Evolutionary conservation across 2,797 vertebrate species (phyloP).

Genomic region (Novumbra hubbsi): DNA sequence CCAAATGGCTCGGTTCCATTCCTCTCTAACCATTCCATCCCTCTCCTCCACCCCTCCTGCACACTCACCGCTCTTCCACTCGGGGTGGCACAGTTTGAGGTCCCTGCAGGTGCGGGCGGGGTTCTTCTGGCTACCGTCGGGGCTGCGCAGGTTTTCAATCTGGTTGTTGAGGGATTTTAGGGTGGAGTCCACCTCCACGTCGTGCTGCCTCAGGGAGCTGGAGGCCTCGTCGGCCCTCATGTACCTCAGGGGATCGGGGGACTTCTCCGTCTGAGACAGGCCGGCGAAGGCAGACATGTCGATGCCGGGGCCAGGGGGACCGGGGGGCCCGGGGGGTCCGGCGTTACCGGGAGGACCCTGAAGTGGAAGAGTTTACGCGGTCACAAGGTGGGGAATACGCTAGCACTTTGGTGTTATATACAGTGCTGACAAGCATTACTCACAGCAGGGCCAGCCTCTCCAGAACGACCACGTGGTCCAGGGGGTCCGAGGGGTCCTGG

Average conservation of each 20-base stretch:
- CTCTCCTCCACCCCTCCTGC: neutral
- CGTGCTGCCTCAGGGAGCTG: slow-evolving; percentile 82
- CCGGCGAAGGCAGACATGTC: slow-evolving; percentile 97
- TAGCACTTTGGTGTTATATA: neutral
- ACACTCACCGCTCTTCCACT: slow-evolving; percentile 92
- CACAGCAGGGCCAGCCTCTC: slow-evolving; percentile 88
- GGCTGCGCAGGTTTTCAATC: slow-evolving; percentile 92
- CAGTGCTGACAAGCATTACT: slow-evolving; percentile 51
- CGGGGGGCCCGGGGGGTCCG: slow-evolving; percentile 92
- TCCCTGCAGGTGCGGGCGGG: slow-evolving; percentile 92
- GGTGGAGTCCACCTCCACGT: slow-evolving; percentile 90
- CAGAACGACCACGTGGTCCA: slow-evolving; percentile 92
- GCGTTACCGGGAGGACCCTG: slow-evolving; percentile 93
- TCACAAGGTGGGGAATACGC: neutral
- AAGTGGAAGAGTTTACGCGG: slow-evolving; percentile 7
- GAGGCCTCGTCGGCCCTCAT: slow-evolving; percentile 93
- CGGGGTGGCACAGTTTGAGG: slow-evolving; percentile 92
- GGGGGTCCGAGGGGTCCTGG: slow-evolving; percentile 91
- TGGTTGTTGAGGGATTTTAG: slow-evolving; percentile 94
- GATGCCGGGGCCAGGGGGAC: slow-evolving; percentile 93
- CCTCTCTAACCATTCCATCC: neutral
- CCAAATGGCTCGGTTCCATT: neutral
- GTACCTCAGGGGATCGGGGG: slow-evolving; percentile 91
- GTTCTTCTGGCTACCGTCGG: slow-evolving; percentile 93
- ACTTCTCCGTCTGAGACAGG: slow-evolving; percentile 87